Percentiles rank a stretch among this genome's conserved stretches.
Conservation (phyloP, 2,888 invertebrate genomes). For the Ditula angustiorana region DNA sequence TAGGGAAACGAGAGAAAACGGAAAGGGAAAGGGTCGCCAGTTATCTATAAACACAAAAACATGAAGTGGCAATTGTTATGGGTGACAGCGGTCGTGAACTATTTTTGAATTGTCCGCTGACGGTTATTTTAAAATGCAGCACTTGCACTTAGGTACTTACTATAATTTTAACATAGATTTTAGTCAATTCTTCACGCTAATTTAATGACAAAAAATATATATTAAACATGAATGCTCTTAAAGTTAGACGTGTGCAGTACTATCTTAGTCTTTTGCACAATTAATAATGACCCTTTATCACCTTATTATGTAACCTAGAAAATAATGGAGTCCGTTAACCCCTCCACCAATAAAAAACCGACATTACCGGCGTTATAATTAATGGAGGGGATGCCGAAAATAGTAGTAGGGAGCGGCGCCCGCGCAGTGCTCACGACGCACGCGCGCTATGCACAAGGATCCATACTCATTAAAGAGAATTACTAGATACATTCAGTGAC, state of each 20-base stretch:
- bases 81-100: too few species aligned
- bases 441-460: conserved; percentile 44
- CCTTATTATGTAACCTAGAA: conserved; percentile 14
- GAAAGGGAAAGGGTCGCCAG: too few species aligned
- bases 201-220: too few species aligned
- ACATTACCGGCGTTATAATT: conserved; percentile 27
- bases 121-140: too few species aligned
- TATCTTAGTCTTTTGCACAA: background rate
- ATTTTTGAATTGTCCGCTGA: too few species aligned
- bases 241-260: background rate
- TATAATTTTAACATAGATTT: too few species aligned
- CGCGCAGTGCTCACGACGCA: conserved; percentile 62
- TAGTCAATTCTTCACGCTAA: too few species aligned
- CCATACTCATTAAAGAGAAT: background rate
- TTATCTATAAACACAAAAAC: too few species aligned
- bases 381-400: conserved; percentile 64
- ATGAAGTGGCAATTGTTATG: too few species aligned
- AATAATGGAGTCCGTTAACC: conserved; percentile 36
- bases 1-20: too few species aligned
- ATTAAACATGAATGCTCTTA: too few species aligned
- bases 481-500: background rate
- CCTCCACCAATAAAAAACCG: conserved; percentile 29
- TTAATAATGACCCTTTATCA: conserved; percentile 23
- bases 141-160: too few species aligned
- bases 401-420: conserved; percentile 60